Evolutionary conservation across 92 coral and sea anemone species (phyloP), one percentile per base, ranked within the genome.

Genomic region (Desmophyllum pertusum): DNA sequence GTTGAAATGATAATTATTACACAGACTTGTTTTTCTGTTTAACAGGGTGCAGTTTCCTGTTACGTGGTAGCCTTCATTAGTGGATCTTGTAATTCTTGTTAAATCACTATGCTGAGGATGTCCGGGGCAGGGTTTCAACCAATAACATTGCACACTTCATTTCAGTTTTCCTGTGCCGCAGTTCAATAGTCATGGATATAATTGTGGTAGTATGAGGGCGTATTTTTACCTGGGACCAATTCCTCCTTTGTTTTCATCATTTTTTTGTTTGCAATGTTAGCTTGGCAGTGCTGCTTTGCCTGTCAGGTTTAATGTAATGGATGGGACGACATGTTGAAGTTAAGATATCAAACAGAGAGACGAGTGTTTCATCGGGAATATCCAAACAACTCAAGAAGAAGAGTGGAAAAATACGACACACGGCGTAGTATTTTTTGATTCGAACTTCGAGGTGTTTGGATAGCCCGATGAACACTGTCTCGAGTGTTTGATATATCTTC

Each of bases 181-280:
- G 84, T 89, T 84, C 89, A 93, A 86, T 79, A 91, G 86, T 50
- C 95, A 92, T 35, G 83, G 85, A 29, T 86, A 91, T 50, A 86
- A 88, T n/a, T 45, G 74, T 84, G 31, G 79, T 90, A 41, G 91
- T n/a, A 89, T 81, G 98, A 94, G 57, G n/a, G 95, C 92, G 76
- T 93, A 94, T 70, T 87, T n/a, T n/a, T n/a, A n/a, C 90, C 87
- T 97, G 99, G 99, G 94, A 97, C 76, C 94, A 92, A n/a, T n/a
- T 76, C 98, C 99, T 36, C 87, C 91, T 36, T 88, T 97, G n/a
- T n/a, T n/a, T n/a, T 42, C 99, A 97, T 57, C 98, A 97, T 76
- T 97, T 94, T 86, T 95, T 97, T n/a, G n/a, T n/a, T n/a, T 35
- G 98, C 99, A 0, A 94, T 92, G 89, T 83, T 97, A 66, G 94